Conservation (phyloP, 2,113 vertebrate genomes). For the Hyla sarda region DNA sequence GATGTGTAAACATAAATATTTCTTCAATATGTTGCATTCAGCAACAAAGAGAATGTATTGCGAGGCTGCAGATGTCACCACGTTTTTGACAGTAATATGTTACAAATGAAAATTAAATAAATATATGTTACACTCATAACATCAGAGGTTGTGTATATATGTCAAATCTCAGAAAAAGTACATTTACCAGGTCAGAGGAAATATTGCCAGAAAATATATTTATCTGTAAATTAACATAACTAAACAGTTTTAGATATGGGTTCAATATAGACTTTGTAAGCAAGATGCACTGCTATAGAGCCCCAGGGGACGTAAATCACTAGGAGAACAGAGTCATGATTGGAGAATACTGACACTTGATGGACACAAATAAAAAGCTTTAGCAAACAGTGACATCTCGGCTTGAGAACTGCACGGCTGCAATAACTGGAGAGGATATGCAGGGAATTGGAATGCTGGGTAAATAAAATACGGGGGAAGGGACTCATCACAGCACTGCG, state of each 20-base stretch:
- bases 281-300: conserved; percentile 6
- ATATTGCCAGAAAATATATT: conserved; percentile 70
- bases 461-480: not conserved
- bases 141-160: conserved; percentile 61
- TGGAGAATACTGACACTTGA: conserved; percentile 62
- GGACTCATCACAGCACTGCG: not conserved
- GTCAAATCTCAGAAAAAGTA: conserved; percentile 63
- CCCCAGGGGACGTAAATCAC: conserved; percentile 62
- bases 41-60: conserved; percentile 2
- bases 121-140: conserved; percentile 63
- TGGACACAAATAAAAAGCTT: conserved; percentile 67
- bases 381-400: conserved; percentile 42
- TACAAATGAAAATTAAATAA: conserved; percentile 75
- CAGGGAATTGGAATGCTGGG: not conserved
- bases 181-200: conserved; percentile 66
- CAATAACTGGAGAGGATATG: conserved; percentile 56
- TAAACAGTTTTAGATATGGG: conserved; percentile 62
- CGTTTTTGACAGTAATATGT: conserved; percentile 63
- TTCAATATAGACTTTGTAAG: conserved; percentile 65
- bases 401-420: not conserved
- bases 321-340: conserved; percentile 52
- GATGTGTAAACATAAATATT: not conserved
- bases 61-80: conserved; percentile 56
- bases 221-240: conserved; percentile 70
- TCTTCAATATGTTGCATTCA: not conserved